These are phyloP conservation scores for Embiotoca jacksoni DNA, from an alignment of 2,113 vertebrate genomes.

Conservation along the genomic window DNA sequence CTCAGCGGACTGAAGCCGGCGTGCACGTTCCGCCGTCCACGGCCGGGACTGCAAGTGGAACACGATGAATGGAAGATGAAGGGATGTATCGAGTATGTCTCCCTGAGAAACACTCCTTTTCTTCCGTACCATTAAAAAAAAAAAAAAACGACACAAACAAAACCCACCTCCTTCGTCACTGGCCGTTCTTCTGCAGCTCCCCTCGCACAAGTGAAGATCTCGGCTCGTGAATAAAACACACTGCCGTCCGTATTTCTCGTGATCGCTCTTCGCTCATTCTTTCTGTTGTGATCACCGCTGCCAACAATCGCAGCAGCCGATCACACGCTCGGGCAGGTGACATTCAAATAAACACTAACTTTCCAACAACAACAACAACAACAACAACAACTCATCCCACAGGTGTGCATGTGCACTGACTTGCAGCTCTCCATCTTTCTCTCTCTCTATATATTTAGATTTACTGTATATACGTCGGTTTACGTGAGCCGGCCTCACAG, in stretches of 20 bases:
- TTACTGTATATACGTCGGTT: neutral
- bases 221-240: conserved; percentile 55
- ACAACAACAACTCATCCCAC: conserved; percentile 27
- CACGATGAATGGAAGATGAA: conserved; percentile 55
- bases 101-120: conserved; percentile 77
- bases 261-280: conserved; percentile 13
- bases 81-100: conserved; percentile 79
- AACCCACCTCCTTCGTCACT: conserved; percentile 25
- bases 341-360: conserved; percentile 19
- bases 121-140: conserved; percentile 68
- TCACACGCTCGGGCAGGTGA: conserved; percentile 30
- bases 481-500: neutral
- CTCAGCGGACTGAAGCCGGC: conserved; percentile 43
- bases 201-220: neutral
- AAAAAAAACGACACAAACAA: no score
- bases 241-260: conserved; percentile 27
- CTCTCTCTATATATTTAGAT: neutral
- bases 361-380: conserved; percentile 43
- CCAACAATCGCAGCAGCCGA: conserved; percentile 19
- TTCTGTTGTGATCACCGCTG: conserved; percentile 14
- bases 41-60: conserved; percentile 31
- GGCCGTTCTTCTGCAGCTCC: conserved; percentile 22
- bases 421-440: conserved; percentile 3
- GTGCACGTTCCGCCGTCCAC: conserved; percentile 46
- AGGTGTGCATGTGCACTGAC: conserved; percentile 40